Evolutionary conservation across 2,888 invertebrate genomes (phyloP).

Genomic region (Macrosiphum euphorbiae): DNA sequence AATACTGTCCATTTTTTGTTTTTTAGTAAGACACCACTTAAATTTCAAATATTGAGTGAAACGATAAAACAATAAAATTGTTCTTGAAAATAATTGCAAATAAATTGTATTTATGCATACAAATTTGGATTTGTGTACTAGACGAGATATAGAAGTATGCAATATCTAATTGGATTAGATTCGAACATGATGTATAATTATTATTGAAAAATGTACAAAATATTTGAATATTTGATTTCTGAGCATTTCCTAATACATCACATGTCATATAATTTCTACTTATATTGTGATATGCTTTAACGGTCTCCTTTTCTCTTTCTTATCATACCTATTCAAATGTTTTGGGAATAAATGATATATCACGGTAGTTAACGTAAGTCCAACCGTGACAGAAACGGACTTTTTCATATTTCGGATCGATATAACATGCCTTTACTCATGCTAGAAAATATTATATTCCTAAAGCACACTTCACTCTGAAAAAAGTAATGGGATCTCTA

Average conservation of each 20-base stretch:
- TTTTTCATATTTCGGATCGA: neutral
- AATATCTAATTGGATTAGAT: neutral
- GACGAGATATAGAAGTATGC: neutral
- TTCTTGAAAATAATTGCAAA: neutral
- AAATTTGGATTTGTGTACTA: neutral
- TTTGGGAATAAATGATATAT: slow-evolving; percentile 6
- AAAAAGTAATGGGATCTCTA: neutral
- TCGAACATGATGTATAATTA: neutral
- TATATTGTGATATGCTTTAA: no score
- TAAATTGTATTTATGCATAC: neutral
- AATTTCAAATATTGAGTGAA: neutral
- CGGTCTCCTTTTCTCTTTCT: neutral
- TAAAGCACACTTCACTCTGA: neutral
- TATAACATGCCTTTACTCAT: neutral
- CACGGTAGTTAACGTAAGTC: neutral
- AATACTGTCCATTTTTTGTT: neutral
- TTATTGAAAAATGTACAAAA: neutral
- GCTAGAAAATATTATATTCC: neutral
- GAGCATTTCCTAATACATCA: neutral
- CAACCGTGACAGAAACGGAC: neutral
- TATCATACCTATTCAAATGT: neutral
- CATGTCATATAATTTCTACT: no score
- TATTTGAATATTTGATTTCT: neutral
- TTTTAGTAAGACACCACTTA: neutral
- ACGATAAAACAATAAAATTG: neutral